phyloP scores from a whole-genome alignment of 1,140 invertebrate genomes.

The Hestina assimilis region DNA sequence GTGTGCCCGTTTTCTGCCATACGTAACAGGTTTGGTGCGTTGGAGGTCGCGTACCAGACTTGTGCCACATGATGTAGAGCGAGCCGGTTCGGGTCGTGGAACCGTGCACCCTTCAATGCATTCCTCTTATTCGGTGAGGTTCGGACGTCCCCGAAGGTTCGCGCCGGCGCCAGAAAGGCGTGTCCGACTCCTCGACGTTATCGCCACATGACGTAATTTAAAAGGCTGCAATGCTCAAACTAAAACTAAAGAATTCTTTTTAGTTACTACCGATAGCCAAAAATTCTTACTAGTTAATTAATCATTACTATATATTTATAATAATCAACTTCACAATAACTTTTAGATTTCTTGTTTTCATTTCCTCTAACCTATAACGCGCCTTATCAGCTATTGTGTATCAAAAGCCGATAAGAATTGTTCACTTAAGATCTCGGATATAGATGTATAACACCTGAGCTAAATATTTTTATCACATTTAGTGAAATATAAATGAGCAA shows the following conservation, averaged over 20 bases:
- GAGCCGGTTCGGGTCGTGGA: conserved; percentile 49
- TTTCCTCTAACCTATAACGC: conserved; percentile 21
- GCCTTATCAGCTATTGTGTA: conserved; percentile 34
- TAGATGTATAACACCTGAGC: conserved; percentile 2
- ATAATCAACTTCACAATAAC: not conserved
- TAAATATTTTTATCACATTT: not conserved
- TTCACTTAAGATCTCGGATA: conserved; percentile 23
- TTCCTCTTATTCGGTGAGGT: conserved; percentile 49
- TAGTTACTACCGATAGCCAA: too few species aligned
- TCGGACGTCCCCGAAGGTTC: conserved; percentile 61
- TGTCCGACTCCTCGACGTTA: conserved; percentile 64
- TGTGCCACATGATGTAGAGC: conserved; percentile 65
- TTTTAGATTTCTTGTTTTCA: conserved; percentile 6
- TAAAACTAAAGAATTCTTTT: too few species aligned
- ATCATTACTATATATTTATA: not conserved
- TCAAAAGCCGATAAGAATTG: conserved; percentile 36
- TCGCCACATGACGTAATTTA: conserved; percentile 71
- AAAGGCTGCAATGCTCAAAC: conserved; percentile 29
- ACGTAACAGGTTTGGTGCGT: conserved; percentile 74
- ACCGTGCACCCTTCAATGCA: conserved; percentile 55
- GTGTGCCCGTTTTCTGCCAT: conserved; percentile 54
- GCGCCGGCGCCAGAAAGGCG: conserved; percentile 68
- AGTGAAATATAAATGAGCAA: too few species aligned
- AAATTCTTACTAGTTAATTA: too few species aligned
- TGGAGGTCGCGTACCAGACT: conserved; percentile 69